Base-by-base conservation (phyloP, 1,140 invertebrate species). In the Drosophila lacteicornis region DNA sequence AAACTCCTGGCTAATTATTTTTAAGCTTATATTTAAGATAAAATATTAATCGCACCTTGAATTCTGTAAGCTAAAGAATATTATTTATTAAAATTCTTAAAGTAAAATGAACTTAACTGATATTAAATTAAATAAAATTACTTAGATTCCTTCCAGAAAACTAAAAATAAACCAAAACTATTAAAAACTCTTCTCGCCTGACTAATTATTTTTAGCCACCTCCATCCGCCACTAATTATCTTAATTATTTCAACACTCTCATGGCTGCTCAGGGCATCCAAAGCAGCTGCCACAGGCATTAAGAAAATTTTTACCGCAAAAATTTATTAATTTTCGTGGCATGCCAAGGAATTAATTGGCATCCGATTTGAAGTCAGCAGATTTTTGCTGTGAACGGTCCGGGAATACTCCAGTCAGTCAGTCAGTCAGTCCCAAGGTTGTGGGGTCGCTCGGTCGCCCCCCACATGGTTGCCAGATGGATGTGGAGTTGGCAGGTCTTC, bases 401-500 rank as follows among this genome's bases (percentile, higher is more conserved):
- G 38, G 51, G 36, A 36, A 6, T 30, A 1, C 30, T 2, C 8
- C 30, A 33, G 7, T 11, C n/a, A 22, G 19, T 22, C 19, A 22
- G 19, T 22, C 19, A 6, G 55, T 59, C 61, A 63, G 19, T 33
- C 13, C 61, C 36, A 59, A 42, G 38, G 22, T 63, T 53, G 30
- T 53, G 45, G 25, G 17, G 3, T 9, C 25, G 7, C 27, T 49
- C 42, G 22, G 22, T 25, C 22, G 22, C 3, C 12, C 30, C 9
- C 8, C 67, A 40, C 46, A 45, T 43, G 13, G 22, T 22, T 30
- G 19, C 40, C 25, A 51, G 53, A 50, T 36, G 33, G n/a, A 40
- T 68, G 45, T 65, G 74, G 27, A 27, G 46, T 19, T 76, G 74
- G 46, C 71, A 67, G 71, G 38, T 58, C 73, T 76, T 77, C 75